Conservation (phyloP, 2,797 vertebrate species). For the Babyrousa celebensis region DNA sequence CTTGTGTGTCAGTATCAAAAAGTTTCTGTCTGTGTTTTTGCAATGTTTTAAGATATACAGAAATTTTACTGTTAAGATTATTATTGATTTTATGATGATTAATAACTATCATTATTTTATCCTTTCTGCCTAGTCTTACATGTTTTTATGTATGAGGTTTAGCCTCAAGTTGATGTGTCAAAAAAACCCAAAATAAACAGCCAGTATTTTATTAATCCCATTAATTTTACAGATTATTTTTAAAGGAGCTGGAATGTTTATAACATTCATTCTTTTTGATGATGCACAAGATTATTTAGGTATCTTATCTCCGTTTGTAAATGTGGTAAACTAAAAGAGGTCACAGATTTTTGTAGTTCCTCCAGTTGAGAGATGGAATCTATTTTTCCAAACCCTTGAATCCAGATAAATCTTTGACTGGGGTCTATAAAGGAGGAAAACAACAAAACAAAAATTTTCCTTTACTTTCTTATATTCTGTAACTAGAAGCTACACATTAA, state of each 20-base stretch:
- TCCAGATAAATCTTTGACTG: neutral
- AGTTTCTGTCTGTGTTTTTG: neutral
- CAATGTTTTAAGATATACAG: neutral
- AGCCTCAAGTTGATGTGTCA: neutral
- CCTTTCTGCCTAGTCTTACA: neutral
- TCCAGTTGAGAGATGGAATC: neutral
- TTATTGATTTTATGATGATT: neutral
- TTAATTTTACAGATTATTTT: conserved; percentile 4
- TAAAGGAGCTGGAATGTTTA: neutral
- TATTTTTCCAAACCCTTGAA: neutral
- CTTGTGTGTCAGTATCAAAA: neutral
- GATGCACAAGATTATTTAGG: neutral
- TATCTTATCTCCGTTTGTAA: neutral
- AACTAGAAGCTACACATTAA: neutral
- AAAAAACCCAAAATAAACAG: neutral
- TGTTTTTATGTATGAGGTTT: neutral
- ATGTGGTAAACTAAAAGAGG: conserved; percentile 7
- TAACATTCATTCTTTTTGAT: neutral
- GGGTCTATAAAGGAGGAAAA: neutral
- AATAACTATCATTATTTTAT: conserved; percentile 1
- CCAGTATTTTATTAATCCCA: neutral
- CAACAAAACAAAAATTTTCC: neutral
- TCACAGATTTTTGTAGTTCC: neutral
- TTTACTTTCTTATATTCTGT: neutral
- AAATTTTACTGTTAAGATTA: neutral